A percentile compares a stretch with the other conserved stretches of the same genome.
These are phyloP conservation scores for Chionis minor DNA, from an alignment of 2,113 vertebrate genomes.

Conservation along the genomic window DNA sequence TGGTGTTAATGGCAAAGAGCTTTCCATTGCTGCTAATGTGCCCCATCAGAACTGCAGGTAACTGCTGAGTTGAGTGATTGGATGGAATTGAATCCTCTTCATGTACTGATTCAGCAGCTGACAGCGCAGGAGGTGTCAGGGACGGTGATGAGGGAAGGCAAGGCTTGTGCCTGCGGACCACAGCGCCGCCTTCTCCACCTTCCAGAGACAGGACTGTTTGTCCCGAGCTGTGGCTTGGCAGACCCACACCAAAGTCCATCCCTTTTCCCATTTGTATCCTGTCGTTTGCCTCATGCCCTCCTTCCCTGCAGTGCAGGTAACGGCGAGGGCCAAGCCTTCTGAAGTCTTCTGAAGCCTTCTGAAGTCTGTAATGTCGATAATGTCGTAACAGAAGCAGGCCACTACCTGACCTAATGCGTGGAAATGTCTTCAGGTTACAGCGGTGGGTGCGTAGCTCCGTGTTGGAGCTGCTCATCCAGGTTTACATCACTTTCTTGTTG, in stretches of 20 bases:
- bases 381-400: neutral
- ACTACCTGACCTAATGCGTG: neutral
- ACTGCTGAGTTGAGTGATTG: neutral
- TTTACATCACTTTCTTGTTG: neutral
- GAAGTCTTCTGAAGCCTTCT: neutral
- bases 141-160: neutral
- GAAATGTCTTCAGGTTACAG: neutral
- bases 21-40: neutral
- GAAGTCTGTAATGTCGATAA: neutral
- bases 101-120: neutral
- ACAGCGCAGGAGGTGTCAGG: neutral
- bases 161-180: accelerated
- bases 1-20: neutral
- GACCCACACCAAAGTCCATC: neutral
- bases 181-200: neutral
- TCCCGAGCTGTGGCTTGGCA: neutral
- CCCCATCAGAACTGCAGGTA: neutral
- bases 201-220: accelerated
- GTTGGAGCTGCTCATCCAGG: neutral
- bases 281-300: neutral
- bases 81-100: neutral
- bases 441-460: accelerated
- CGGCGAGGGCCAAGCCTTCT: neutral
- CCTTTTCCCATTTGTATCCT: neutral
- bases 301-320: neutral